Evolutionary conservation across 2,113 vertebrate species (phyloP).

Genomic region (Hyperopisus bebe): DNA sequence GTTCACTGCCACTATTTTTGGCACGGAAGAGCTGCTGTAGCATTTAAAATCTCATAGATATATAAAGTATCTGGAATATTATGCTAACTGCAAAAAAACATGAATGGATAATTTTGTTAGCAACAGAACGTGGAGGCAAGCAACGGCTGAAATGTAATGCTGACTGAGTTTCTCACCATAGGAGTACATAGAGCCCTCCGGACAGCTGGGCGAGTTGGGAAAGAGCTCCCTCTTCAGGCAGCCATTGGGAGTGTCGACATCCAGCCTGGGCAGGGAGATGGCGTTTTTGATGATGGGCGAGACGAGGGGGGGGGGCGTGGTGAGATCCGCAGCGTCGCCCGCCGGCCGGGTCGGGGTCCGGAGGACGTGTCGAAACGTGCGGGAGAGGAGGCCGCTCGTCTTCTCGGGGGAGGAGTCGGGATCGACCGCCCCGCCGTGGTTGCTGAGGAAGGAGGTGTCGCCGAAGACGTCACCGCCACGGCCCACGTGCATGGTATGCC

Average conservation of each 20-base stretch:
- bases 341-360: conserved; percentile 55
- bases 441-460: conserved; percentile 94
- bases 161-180: conserved; percentile 66
- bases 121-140: background rate
- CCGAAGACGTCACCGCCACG: conserved; percentile 87
- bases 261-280: conserved; percentile 83
- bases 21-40: background rate
- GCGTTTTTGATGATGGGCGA: conserved; percentile 95
- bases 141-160: background rate
- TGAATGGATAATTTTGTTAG: background rate
- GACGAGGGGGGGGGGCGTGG: conserved; percentile 66
- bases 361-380: conserved; percentile 74
- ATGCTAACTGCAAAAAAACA: background rate
- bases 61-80: background rate
- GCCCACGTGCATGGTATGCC: conserved; percentile 94
- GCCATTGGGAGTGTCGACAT: conserved; percentile 48
- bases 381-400: conserved; percentile 63
- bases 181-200: conserved; percentile 62
- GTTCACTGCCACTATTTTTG: background rate
- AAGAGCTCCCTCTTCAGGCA: conserved; percentile 60
- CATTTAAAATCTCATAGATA: background rate
- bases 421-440: conserved; percentile 61
- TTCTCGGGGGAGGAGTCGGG: conserved; percentile 54
- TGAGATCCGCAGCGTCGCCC: conserved; percentile 42
- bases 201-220: conserved; percentile 60